Conservation (phyloP, 1,140 invertebrate genomes). For the Diabrotica virgifera region DNA sequence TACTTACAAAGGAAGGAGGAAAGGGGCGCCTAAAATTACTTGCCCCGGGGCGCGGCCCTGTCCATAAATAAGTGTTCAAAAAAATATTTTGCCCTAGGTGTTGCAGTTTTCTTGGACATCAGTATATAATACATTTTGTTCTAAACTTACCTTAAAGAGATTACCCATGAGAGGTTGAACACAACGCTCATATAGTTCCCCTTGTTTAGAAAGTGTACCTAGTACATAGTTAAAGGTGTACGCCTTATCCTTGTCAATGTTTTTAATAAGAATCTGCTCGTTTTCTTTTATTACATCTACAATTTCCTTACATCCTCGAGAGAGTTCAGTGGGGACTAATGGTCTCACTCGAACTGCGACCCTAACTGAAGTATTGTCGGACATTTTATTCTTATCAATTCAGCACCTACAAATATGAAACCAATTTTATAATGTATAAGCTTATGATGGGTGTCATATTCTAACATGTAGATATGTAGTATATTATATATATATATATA, state of each 20-base stretch:
- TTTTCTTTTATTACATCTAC: slow-evolving; percentile 59
- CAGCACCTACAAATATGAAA: not conserved
- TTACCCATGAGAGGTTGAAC: slow-evolving; percentile 72
- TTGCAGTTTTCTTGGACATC: too few species aligned
- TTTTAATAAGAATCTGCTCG: slow-evolving; percentile 70
- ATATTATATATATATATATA: too few species aligned
- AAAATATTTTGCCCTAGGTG: too few species aligned
- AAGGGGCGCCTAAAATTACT: too few species aligned
- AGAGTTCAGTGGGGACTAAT: slow-evolving; percentile 67
- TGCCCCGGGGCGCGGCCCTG: too few species aligned
- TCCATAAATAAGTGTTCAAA: too few species aligned
- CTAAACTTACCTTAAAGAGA: slow-evolving; percentile 64
- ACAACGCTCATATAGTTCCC: slow-evolving; percentile 72
- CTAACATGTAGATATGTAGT: too few species aligned
- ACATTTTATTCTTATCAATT: slow-evolving; percentile 5
- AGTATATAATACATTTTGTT: too few species aligned
- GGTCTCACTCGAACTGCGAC: slow-evolving; percentile 81
- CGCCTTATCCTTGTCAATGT: slow-evolving; percentile 68
- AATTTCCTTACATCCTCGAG: slow-evolving; percentile 65
- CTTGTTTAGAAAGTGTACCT: slow-evolving; percentile 64
- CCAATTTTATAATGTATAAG: too few species aligned
- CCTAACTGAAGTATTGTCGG: slow-evolving; percentile 50
- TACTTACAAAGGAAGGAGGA: too few species aligned
- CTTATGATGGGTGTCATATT: too few species aligned
- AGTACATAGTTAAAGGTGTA: slow-evolving; percentile 92